Base-by-base conservation (phyloP, 2,797 vertebrate species). In the Poliocrania exsul region DNA sequence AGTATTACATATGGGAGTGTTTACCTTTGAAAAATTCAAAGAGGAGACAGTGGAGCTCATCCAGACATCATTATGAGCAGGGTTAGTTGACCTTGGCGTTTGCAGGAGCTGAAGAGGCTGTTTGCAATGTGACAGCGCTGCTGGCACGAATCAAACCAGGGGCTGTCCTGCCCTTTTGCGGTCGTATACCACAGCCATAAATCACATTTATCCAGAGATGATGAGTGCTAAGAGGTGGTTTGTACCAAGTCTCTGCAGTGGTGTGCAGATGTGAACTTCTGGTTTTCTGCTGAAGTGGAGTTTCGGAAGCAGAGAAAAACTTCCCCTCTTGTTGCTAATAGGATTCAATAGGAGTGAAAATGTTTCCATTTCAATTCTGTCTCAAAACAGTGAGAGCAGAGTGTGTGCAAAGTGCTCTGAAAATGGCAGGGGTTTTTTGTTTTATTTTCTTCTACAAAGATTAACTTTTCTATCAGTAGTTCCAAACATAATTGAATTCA, bases 21-120 rank as follows among this genome's bases (percentile, higher is more conserved):
- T 96, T 95, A 90, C 91, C 85, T 90, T 67, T 80, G 93, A 95
- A 85, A 79, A 94, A 86, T 57, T 80, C 72, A 9, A 49, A 17
- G 77, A 42, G 80, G 90, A 97, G 77, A 54, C 17, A 47, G 62
- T 70, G 54, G 66, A 92, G 79, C 58, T 94, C 88, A 71, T 84
- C 95, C 80, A 94, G 92, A 53, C 37, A 44, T 86, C 57, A 11
- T 85, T 46, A 42, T 47, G 81, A 86, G 24, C 17, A 5, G 73
- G 64, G 49, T 94, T 89, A 24, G 81, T 46, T 90, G 96, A 93
- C 95, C 93, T 96, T 94, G 90, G 92, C 71, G 0, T 58, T 92
- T 31, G 65, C 70, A 85, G 90, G 20, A 73, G 61, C 66, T 92
- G 87, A 81, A 61, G 85, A 94, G 46, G 31, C 72, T 89, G 67